Percentiles rank a stretch among this genome's conserved stretches.
These are phyloP conservation scores for Sphenodon punctatus DNA, from an alignment of 2,797 vertebrate genomes.

Conservation along the genomic window DNA sequence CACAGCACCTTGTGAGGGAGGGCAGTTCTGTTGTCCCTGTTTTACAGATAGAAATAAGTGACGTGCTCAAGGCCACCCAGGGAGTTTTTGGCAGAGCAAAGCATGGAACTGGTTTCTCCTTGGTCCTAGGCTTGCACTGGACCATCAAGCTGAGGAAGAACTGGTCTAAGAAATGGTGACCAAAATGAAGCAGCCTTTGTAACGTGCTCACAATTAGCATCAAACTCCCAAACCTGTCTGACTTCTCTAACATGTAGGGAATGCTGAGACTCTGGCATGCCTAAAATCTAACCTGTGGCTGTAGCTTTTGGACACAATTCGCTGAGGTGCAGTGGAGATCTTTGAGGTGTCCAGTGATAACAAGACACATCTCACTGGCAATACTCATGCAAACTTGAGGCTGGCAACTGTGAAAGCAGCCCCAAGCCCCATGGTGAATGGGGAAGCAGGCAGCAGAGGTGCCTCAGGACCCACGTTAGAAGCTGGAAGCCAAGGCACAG, in stretches of 20 bases:
- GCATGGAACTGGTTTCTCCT: too few relatives aligned
- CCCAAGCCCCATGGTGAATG: not conserved
- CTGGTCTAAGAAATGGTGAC: conserved; percentile 39
- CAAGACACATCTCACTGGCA: not conserved
- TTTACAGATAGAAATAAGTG: too few relatives aligned
- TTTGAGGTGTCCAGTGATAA: not conserved
- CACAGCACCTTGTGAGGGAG: too few relatives aligned
- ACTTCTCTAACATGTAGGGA: conserved; percentile 53
- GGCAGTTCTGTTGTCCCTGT: too few relatives aligned
- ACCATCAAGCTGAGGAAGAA: conserved; percentile 49
- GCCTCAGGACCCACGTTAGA: not conserved
- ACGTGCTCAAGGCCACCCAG: too few relatives aligned
- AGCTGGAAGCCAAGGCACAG: not conserved
- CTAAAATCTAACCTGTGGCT: conserved; percentile 32
- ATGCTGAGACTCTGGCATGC: conserved; percentile 10
- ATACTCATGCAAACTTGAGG: not conserved
- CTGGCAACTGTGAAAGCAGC: not conserved
- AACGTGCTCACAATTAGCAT: conserved; percentile 56
- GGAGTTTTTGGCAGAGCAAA: too few relatives aligned
- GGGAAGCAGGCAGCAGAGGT: not conserved
- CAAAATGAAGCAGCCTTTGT: conserved; percentile 54
- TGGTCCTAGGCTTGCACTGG: too few relatives aligned
- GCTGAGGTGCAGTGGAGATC: conserved; percentile 39
- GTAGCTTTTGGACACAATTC: conserved; percentile 46
- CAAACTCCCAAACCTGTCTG: conserved; percentile 44